These are phyloP conservation scores for Eurypyga helias DNA, from an alignment of 2,113 vertebrate species.

Conservation along the genomic window DNA sequence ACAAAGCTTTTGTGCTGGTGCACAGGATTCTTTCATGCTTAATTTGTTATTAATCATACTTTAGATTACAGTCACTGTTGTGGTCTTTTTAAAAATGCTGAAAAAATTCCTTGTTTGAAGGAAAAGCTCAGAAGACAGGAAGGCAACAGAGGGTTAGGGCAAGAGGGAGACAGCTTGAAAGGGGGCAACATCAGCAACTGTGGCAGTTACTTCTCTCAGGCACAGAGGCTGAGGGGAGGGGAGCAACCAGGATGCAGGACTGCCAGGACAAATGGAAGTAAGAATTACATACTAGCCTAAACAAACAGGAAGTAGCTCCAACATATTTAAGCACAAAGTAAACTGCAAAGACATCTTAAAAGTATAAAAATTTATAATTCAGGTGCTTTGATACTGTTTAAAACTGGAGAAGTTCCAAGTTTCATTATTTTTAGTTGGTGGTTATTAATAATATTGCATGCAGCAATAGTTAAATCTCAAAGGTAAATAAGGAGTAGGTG, in stretches of 20 bases:
- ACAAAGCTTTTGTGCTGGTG: constrained; percentile 20
- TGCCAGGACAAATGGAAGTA: background rate
- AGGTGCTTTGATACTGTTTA: background rate
- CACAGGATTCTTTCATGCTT: constrained; percentile 19
- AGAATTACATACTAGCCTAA: background rate
- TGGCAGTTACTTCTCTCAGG: background rate
- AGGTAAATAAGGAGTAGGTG: background rate
- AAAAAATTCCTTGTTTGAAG: background rate
- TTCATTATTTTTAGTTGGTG: background rate
- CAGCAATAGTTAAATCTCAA: background rate
- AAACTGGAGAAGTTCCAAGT: background rate
- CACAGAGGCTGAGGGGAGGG: background rate
- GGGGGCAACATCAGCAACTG: background rate
- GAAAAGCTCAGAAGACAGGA: background rate
- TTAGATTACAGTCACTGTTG: background rate
- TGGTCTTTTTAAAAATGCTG: background rate
- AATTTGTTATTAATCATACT: constrained; percentile 36
- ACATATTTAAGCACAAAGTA: background rate
- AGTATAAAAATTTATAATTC: background rate
- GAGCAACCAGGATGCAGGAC: background rate
- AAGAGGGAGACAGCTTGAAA: background rate
- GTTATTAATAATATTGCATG: background rate
- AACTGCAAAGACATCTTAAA: background rate
- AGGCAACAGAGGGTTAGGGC: background rate
- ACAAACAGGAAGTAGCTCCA: background rate